phyloP scores from a whole-genome alignment of 2,888 invertebrate genomes.

The Drosophila prostipennis region DNA sequence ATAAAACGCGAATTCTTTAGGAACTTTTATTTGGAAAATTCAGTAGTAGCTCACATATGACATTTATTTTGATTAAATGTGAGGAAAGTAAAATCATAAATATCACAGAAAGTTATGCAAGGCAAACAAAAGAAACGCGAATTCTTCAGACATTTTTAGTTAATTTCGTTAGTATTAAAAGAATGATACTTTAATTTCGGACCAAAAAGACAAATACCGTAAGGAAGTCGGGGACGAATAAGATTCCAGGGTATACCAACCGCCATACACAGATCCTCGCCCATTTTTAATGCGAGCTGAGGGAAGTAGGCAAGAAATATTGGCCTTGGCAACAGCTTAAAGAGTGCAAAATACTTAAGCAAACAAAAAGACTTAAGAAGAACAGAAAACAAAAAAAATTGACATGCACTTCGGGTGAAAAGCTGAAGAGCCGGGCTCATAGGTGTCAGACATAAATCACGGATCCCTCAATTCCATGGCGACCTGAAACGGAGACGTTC shows the following conservation, averaged over 20 bases:
- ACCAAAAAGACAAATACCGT: background rate
- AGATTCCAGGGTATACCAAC: background rate
- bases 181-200: too few species aligned
- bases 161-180: too few species aligned
- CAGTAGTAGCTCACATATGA: too few species aligned
- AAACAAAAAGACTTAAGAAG: constrained; percentile 21
- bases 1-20: too few species aligned
- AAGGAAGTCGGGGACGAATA: too few species aligned
- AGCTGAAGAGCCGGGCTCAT: constrained; percentile 36
- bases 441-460: constrained; percentile 71
- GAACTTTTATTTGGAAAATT: too few species aligned
- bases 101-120: too few species aligned
- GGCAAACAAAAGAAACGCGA: too few species aligned
- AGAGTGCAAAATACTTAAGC: constrained; percentile 30
- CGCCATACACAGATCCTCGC: background rate
- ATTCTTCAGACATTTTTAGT: too few species aligned
- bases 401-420: constrained; percentile 56
- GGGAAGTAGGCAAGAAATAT: constrained; percentile 41
- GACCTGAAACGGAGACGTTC: constrained; percentile 22
- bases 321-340: constrained; percentile 36
- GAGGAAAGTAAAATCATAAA: too few species aligned
- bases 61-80: too few species aligned
- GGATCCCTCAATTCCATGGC: constrained; percentile 31
- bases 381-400: constrained; percentile 26
- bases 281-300: constrained; percentile 9